phyloP scores from a whole-genome alignment of 2,888 invertebrate genomes.

The Griposia aprilina region DNA sequence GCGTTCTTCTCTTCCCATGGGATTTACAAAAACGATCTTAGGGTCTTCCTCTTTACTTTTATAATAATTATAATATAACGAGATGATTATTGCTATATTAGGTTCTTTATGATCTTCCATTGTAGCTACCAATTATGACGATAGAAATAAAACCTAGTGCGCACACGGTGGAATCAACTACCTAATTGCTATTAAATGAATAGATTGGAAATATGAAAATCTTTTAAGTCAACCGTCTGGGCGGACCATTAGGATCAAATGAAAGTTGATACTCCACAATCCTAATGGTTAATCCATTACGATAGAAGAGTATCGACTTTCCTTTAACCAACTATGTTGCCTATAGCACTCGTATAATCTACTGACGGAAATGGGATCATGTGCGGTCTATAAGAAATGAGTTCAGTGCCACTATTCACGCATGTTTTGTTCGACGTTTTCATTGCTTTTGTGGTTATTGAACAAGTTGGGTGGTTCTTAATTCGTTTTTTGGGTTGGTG shows the following conservation, averaged over 20 bases:
- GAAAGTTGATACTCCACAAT: conserved; percentile 52
- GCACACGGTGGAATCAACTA: not conserved
- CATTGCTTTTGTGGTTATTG: conserved; percentile 45
- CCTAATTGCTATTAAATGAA: not conserved
- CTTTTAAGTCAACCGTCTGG: conserved; percentile 1
- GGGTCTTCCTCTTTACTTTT: not conserved
- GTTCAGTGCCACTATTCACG: conserved; percentile 53
- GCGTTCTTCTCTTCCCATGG: conserved; percentile 23
- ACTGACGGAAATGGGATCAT: conserved; percentile 55
- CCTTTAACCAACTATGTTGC: conserved; percentile 52
- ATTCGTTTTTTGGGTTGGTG: conserved; percentile 36
- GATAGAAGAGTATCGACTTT: conserved; percentile 50
- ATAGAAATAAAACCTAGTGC: conserved; percentile 2
- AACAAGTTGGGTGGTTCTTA: conserved; percentile 35
- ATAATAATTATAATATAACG: not conserved
- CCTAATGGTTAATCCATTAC: conserved; percentile 54
- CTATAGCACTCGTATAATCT: conserved; percentile 50
- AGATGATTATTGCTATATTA: not conserved
- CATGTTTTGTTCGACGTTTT: conserved; percentile 35
- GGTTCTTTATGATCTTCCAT: not conserved
- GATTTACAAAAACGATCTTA: conserved; percentile 7
- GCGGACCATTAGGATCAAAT: conserved; percentile 44
- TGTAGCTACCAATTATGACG: not conserved
- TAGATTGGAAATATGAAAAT: conserved; percentile 4
- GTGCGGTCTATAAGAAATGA: conserved; percentile 50